Conservation (phyloP, 2,888 invertebrate species). For the Branchipolynoe longqiensis region DNA sequence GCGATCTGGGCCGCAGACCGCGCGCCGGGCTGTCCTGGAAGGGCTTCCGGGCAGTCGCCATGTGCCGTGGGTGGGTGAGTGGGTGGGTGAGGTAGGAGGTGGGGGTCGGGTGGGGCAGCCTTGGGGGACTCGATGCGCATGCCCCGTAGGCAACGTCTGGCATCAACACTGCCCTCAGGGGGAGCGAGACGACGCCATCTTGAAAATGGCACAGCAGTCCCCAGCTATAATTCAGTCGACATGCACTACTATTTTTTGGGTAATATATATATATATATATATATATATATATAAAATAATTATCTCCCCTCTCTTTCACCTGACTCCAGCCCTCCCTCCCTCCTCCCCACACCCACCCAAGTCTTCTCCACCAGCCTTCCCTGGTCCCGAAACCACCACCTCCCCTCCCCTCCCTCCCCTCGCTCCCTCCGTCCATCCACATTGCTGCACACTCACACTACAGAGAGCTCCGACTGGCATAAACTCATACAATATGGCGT, state of each 20-base stretch:
- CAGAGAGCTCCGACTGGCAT: too few relatives aligned
- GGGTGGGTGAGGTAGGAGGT: neutral
- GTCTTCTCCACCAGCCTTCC: too few relatives aligned
- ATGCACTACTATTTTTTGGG: too few relatives aligned
- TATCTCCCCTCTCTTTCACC: neutral
- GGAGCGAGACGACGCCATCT: slow-evolving; percentile 31
- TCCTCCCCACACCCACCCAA: neutral
- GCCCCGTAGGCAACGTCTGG: slow-evolving; percentile 21
- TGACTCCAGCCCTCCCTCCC: neutral
- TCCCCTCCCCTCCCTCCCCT: neutral
- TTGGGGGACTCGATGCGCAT: slow-evolving; percentile 18
- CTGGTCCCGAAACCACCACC: neutral
- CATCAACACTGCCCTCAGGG: slow-evolving; percentile 34
- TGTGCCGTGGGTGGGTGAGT: neutral
- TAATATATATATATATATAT: too few relatives aligned
- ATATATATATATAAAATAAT: too few relatives aligned
- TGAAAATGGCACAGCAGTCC: slow-evolving; percentile 50
- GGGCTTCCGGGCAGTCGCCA: neutral
- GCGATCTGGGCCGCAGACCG: neutral
- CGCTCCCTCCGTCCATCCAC: neutral
- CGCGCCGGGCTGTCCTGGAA: neutral
- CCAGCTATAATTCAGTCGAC: neutral
- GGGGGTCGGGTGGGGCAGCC: slow-evolving; percentile 9
- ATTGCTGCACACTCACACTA: neutral
- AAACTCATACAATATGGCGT: slow-evolving; percentile 21